These are phyloP conservation scores for Drosophila nr. perissopoda DNA, from an alignment of 2,888 invertebrate genomes.

Conservation along the genomic window DNA sequence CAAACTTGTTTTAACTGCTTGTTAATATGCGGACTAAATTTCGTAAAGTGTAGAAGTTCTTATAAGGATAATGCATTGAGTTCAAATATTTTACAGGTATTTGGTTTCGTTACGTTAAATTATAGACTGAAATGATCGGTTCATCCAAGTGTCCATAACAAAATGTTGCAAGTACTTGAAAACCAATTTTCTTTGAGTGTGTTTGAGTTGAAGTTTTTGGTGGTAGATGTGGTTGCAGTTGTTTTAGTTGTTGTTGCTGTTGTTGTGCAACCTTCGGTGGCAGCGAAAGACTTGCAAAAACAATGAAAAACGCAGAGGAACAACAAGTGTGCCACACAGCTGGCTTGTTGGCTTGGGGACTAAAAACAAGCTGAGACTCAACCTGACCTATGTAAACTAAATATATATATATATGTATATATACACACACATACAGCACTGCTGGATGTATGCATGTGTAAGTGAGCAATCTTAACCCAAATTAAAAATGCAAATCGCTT, in stretches of 20 bases:
- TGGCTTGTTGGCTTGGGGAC: constrained; percentile 2
- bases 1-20: background rate
- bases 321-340: constrained; percentile 59
- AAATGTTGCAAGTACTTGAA: background rate
- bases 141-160: background rate
- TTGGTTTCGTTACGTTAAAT: background rate
- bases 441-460: background rate
- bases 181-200: background rate
- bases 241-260: constrained; percentile 3
- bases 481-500: constrained; percentile 68
- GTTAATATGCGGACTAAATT: no score
- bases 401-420: background rate
- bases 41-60: background rate
- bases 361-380: background rate
- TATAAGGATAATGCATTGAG: background rate
- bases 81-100: background rate
- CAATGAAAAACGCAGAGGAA: constrained; percentile 47
- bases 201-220: constrained; percentile 10
- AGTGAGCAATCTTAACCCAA: constrained; percentile 45
- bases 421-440: background rate
- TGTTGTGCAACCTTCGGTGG: constrained; percentile 51
- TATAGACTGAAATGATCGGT: background rate
- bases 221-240: constrained; percentile 7
- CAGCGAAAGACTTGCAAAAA: constrained; percentile 49
- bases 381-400: constrained; percentile 17